Evolutionary conservation across 2,888 invertebrate species (phyloP), one percentile per base, ranked within the genome.

Genomic region (Caenorhabditis panamensis): DNA sequence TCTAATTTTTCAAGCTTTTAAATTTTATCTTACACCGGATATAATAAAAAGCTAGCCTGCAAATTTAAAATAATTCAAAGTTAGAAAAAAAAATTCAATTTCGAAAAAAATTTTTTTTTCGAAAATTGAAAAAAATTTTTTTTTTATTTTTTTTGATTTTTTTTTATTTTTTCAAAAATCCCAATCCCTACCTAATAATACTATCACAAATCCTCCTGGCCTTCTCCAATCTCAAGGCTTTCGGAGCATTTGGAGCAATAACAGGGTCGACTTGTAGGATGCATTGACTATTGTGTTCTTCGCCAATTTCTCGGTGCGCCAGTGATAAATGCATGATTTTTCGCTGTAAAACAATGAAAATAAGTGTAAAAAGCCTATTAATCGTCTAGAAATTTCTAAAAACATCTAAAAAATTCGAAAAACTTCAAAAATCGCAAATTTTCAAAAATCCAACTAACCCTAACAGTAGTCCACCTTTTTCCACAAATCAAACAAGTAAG

Each of bases 401-500:
- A 6, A 6, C 5, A 31, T 6, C 4, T 6, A 31, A 31, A 31
- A 31, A 4, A 31, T 31, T 31, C 5, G 5, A 31, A 6, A 37
- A 24, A 26, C 3, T 56, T 13, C 31, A 51, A 24, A 59, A 36
- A 26, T 6, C 41, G 13, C 41, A 2, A 4, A 56, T 26, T 41
- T 41, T 41, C 13, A 11, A 41, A 41, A 41, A 41, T 41, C 31
- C 41, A 9, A 26, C 41, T 22, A 28, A 85, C 85, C 69, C 82
- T 82, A 37, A 82, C 80, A 0, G 79, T 61, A 11, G 58, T 67
- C 78, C 84, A 73, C 53, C 71, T 61, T 20, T 72, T 77, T 49
- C 86, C 86, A 58, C 86, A 86, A n/a, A 86, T 31, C 2, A 84
- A 53, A 73, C 86, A 86, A 9, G 54, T 75, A 24, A 82, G 28